Percentiles rank a stretch among this genome's conserved stretches.
phyloP scores from a whole-genome alignment of 2,888 invertebrate species.

The Ecliptopera silaceata region DNA sequence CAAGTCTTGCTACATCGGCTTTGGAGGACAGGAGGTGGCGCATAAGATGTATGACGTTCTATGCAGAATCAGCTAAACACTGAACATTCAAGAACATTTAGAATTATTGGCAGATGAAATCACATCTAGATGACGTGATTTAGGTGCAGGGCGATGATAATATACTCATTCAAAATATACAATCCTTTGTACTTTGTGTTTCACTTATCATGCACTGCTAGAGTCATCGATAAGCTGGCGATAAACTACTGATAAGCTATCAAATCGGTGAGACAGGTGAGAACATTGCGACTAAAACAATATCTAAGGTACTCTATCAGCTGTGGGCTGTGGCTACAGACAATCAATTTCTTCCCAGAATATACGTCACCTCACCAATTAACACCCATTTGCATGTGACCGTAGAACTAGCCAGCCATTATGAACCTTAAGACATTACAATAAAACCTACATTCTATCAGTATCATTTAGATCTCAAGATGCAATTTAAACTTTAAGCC shows the following conservation, averaged over 20 bases:
- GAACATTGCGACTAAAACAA: too few species aligned
- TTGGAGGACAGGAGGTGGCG: slow-evolving; percentile 68
- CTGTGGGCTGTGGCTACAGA: too few species aligned
- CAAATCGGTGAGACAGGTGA: background rate
- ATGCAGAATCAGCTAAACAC: slow-evolving; percentile 60
- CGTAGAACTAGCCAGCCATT: slow-evolving; percentile 1
- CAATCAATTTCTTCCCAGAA: slow-evolving; percentile 8
- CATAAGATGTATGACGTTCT: slow-evolving; percentile 74
- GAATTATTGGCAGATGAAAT: slow-evolving; percentile 2
- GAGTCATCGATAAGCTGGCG: slow-evolving; percentile 18
- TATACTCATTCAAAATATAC: slow-evolving; percentile 18
- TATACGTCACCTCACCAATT: slow-evolving; percentile 49
- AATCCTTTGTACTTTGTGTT: slow-evolving; percentile 11
- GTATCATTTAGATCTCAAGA: slow-evolving; percentile 2
- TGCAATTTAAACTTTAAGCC: slow-evolving; percentile 27
- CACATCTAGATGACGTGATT: background rate
- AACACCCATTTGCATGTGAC: slow-evolving; percentile 42
- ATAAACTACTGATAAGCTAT: slow-evolving; percentile 14
- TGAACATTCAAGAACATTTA: too few species aligned
- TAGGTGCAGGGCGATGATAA: background rate
- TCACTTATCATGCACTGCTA: slow-evolving; percentile 6
- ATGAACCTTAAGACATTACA: background rate
- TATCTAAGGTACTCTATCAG: too few species aligned
- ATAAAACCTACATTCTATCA: slow-evolving; percentile 10
- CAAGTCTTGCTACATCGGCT: slow-evolving; percentile 68